Evolutionary conservation across 2,113 vertebrate genomes (phyloP).

Genomic region (Todiramphus saurophagus): DNA sequence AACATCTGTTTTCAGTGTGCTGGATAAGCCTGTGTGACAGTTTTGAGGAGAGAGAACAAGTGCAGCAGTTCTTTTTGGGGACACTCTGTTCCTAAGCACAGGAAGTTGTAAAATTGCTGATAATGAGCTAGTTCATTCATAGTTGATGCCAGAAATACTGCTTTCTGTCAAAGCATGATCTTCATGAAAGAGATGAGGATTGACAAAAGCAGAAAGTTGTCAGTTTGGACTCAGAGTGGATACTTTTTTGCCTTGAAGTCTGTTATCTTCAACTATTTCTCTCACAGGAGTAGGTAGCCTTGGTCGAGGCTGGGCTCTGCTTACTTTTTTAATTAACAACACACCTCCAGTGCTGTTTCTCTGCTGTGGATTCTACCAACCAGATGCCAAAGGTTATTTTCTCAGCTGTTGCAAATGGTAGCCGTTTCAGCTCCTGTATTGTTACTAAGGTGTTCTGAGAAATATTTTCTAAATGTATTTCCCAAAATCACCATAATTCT

Average conservation of each 20-base stretch:
- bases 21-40: not conserved
- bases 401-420: slow-evolving; percentile 20
- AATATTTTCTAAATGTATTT: not conserved
- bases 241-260: slow-evolving; percentile 54
- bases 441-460: not conserved
- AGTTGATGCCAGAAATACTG: slow-evolving; percentile 45
- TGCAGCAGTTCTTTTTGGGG: slow-evolving; percentile 14
- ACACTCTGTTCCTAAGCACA: slow-evolving; percentile 52
- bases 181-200: slow-evolving; percentile 24
- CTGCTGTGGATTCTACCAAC: slow-evolving; percentile 47
- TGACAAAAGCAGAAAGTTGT: slow-evolving; percentile 46
- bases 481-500: not conserved
- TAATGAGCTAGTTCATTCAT: slow-evolving; percentile 57
- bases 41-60: slow-evolving; percentile 17
- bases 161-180: not conserved
- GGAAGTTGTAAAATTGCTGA: slow-evolving; percentile 65
- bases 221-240: slow-evolving; percentile 40
- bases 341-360: not conserved
- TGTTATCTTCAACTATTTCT: slow-evolving; percentile 26
- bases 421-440: slow-evolving; percentile 22
- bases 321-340: slow-evolving; percentile 43
- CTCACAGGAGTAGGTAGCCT: not conserved
- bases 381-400: slow-evolving; percentile 45
- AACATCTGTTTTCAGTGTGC: not conserved
- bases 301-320: slow-evolving; percentile 8